These are phyloP conservation scores for Synodontis membranacea DNA, from an alignment of 2,113 vertebrate species.

Conservation along the genomic window DNA sequence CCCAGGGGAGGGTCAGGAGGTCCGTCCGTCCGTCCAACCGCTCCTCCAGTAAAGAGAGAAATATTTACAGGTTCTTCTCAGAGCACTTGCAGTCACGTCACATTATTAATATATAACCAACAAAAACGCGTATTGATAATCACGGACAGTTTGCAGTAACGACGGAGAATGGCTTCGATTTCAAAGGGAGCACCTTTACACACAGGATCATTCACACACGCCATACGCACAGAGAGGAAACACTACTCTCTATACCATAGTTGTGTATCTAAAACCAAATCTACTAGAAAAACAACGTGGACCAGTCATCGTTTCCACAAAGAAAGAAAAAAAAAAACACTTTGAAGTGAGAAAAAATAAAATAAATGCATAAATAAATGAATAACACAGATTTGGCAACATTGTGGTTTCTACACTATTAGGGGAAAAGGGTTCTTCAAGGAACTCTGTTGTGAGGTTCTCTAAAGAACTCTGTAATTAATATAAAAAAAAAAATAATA, in stretches of 20 bases:
- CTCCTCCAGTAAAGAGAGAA: constrained; percentile 54
- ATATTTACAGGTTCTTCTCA: constrained; percentile 54
- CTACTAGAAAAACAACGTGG: background rate
- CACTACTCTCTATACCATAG: background rate
- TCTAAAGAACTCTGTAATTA: background rate
- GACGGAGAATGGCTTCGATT: constrained; percentile 46
- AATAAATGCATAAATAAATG: too few relatives aligned
- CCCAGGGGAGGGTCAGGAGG: background rate
- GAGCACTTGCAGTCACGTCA: constrained; percentile 60
- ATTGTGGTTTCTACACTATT: background rate
- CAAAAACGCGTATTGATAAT: constrained; percentile 44
- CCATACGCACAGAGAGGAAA: constrained; percentile 5
- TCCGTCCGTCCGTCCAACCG: constrained; percentile 47
- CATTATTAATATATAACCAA: constrained; percentile 55
- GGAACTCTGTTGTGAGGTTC: too few relatives aligned
- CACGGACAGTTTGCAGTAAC: background rate
- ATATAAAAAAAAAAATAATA: background rate
- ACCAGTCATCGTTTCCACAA: background rate
- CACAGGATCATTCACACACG: background rate
- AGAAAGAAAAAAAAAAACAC: background rate
- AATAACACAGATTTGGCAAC: background rate
- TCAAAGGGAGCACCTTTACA: constrained; percentile 23
- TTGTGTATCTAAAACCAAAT: background rate
- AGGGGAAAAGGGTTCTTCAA: background rate
- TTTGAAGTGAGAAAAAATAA: too few relatives aligned